Percentiles rank a stretch among this genome's conserved stretches.
These are phyloP conservation scores for Falco punctatus DNA, from an alignment of 2,113 vertebrate species.

Conservation along the genomic window DNA sequence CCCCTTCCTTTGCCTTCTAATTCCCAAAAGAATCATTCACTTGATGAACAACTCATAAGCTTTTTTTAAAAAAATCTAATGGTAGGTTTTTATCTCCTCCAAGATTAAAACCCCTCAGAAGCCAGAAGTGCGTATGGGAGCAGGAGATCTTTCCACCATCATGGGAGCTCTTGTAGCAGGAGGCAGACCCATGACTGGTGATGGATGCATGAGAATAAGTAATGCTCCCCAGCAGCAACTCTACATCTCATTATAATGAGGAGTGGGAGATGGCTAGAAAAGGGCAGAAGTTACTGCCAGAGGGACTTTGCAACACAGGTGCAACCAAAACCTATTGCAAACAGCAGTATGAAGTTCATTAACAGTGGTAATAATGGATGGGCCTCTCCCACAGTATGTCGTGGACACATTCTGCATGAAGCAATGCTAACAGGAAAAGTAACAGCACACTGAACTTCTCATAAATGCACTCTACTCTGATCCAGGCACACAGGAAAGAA, in stretches of 20 bases:
- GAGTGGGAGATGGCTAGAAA: background rate
- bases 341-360: background rate
- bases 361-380: background rate
- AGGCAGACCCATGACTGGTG: background rate
- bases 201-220: background rate
- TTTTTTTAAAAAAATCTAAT: background rate
- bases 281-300: background rate
- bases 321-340: background rate
- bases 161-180: background rate
- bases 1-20: background rate
- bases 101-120: background rate
- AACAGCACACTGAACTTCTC: background rate
- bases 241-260: background rate
- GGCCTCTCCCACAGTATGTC: background rate
- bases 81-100: background rate
- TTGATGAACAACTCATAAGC: background rate
- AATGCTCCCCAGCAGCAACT: background rate
- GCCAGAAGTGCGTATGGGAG: background rate
- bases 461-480: background rate
- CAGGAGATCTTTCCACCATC: background rate
- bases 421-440: background rate
- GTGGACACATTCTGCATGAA: background rate
- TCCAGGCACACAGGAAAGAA: background rate
- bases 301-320: background rate
- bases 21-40: background rate